Conservation (phyloP, 2,113 vertebrate species). For the Guaruba guarouba region DNA sequence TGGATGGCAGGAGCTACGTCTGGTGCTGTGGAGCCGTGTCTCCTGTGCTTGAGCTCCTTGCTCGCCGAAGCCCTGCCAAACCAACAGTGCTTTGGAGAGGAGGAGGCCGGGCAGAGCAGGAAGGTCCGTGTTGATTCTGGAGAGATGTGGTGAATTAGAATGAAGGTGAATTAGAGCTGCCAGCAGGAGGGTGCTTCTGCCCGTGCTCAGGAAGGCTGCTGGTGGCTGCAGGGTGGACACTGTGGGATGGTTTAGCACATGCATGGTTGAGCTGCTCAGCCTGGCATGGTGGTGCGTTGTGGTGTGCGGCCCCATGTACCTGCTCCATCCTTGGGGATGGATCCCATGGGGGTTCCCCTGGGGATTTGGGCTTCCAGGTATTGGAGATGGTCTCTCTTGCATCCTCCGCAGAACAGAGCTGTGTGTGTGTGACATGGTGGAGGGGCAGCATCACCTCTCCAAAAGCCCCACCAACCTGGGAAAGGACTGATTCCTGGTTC, state of each 20-base stretch:
- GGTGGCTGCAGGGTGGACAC: neutral
- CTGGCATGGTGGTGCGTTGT: neutral
- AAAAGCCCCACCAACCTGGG: neutral
- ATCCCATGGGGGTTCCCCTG: neutral
- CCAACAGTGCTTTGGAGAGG: neutral
- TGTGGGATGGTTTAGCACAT: neutral
- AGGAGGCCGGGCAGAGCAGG: neutral
- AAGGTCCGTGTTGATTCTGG: neutral
- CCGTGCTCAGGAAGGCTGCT: neutral
- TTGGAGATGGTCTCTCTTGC: neutral
- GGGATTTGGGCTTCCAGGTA: neutral
- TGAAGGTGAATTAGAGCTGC: neutral
- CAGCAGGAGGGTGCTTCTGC: neutral
- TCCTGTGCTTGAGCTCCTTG: neutral
- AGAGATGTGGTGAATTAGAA: neutral
- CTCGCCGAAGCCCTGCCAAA: slow-evolving; percentile 8
- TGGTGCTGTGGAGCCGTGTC: neutral
- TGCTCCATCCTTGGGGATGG: neutral
- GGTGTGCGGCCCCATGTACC: neutral
- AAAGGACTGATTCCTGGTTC: neutral
- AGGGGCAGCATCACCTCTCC: neutral
- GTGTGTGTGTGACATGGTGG: rapidly evolving
- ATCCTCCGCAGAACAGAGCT: neutral
- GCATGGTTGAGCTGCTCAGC: neutral
- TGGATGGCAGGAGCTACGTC: neutral